Conservation (phyloP, 2,888 invertebrate genomes). For the Dolichomitus sp. region DNA sequence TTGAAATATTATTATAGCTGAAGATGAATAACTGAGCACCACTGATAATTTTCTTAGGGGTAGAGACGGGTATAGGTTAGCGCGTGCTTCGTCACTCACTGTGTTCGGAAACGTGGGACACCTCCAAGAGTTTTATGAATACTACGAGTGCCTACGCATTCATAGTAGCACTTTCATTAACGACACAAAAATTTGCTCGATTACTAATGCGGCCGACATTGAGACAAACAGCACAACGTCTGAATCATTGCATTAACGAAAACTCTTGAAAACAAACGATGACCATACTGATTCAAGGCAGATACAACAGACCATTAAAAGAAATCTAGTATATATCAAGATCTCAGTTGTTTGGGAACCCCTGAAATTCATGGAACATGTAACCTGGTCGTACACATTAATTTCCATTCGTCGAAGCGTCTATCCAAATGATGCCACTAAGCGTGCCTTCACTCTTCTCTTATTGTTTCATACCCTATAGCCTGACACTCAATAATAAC, state of each 20-base stretch:
- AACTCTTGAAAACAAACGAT: constrained; percentile 2
- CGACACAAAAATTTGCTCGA: background rate
- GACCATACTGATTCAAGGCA: background rate
- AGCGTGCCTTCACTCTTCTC: background rate
- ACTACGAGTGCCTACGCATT: constrained; percentile 24
- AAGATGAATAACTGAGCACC: constrained; percentile 4
- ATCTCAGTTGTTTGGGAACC: constrained; percentile 12
- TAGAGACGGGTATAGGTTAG: background rate
- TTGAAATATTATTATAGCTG: background rate
- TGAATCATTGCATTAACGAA: background rate
- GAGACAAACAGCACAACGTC: background rate
- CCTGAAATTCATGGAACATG: constrained; percentile 15
- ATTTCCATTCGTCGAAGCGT: constrained; percentile 22
- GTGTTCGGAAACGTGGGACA: constrained; percentile 35
- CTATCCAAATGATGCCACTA: background rate
- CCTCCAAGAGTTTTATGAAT: constrained; percentile 32
- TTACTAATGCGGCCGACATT: background rate
- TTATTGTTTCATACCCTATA: background rate
- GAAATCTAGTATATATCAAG: background rate
- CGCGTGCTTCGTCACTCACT: constrained; percentile 3
- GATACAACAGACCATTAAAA: background rate
- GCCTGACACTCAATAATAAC: background rate
- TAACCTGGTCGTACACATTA: background rate
- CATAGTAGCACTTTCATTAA: no score
- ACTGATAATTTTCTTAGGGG: constrained; percentile 16